Percentiles rank a stretch among this genome's conserved stretches.
phyloP scores from a whole-genome alignment of 1,140 invertebrate genomes.

The Cephus cinctus region DNA sequence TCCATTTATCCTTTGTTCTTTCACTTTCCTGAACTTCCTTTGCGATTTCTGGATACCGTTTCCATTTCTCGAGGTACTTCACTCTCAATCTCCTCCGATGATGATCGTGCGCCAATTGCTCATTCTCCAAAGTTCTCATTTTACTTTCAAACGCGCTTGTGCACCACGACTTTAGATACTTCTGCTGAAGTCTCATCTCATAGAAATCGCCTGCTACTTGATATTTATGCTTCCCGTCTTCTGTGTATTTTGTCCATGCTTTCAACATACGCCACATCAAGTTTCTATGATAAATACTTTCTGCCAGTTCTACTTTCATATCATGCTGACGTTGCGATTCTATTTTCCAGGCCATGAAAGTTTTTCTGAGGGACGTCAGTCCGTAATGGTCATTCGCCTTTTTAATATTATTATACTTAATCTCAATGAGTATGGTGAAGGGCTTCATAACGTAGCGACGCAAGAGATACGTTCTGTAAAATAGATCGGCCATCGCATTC shows the following conservation, averaged over 20 bases:
- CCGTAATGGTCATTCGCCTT: conserved; percentile 32
- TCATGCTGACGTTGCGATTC: conserved; percentile 17
- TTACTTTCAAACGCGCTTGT: conserved; percentile 16
- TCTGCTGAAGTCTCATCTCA: conserved; percentile 36
- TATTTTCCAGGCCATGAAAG: conserved; percentile 27
- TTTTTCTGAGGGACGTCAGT: conserved; percentile 22
- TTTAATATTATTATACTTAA: conserved; percentile 23
- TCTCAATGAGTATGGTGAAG: conserved; percentile 30
- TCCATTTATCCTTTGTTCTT: conserved; percentile 36
- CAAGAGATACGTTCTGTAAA: conserved; percentile 39
- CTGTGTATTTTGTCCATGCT: conserved; percentile 29
- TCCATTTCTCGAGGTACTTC: conserved; percentile 37
- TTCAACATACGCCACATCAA: conserved; percentile 25
- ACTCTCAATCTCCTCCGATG: conserved; percentile 27
- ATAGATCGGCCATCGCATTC: conserved; percentile 32
- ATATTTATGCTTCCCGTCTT: conserved; percentile 26
- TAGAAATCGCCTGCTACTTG: conserved; percentile 45
- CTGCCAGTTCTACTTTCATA: conserved; percentile 25
- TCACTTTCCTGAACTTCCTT: conserved; percentile 42
- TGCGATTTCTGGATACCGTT: conserved; percentile 33
- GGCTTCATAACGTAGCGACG: conserved; percentile 37
- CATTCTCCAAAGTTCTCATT: conserved; percentile 19
- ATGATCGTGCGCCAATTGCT: conserved; percentile 22
- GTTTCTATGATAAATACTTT: conserved; percentile 28
- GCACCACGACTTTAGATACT: conserved; percentile 32